Percentiles rank a stretch among this genome's conserved stretches.
These are phyloP conservation scores for Hyposoter didymator DNA, from an alignment of 2,888 invertebrate genomes.

Conservation along the genomic window DNA sequence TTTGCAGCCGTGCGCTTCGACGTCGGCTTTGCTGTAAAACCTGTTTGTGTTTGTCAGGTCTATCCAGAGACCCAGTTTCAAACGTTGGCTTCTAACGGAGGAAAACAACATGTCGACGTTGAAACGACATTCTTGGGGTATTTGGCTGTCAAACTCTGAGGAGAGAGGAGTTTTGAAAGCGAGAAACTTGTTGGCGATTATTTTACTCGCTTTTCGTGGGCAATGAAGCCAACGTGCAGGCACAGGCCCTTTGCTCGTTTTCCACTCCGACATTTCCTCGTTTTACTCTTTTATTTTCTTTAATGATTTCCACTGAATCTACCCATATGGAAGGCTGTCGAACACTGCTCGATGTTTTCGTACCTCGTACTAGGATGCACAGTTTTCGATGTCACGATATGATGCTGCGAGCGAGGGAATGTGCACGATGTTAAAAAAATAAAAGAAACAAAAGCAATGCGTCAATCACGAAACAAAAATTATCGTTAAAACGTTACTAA, in stretches of 20 bases:
- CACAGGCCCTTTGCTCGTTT: conserved; percentile 85
- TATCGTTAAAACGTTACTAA: conserved; percentile 31
- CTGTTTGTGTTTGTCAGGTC: conserved; percentile 98
- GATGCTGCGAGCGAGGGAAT: background rate
- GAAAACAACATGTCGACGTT: conserved; percentile 94
- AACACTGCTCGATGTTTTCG: background rate
- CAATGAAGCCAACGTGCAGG: conserved; percentile 95
- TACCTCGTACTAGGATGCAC: conserved; percentile 1
- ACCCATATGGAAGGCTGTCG: conserved; percentile 54
- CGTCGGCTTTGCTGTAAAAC: conserved; percentile 94
- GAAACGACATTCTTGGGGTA: conserved; percentile 93
- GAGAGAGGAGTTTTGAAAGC: conserved; percentile 98
- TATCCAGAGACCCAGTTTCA: conserved; percentile 97
- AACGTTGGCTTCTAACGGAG: conserved; percentile 91
- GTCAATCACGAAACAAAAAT: background rate
- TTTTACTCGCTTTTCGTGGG: conserved; percentile 90
- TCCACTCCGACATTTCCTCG: conserved; percentile 74
- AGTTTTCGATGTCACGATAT: background rate
- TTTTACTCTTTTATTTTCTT: conserved; percentile 6
- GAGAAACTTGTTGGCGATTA: conserved; percentile 93
- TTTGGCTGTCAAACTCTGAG: conserved; percentile 91
- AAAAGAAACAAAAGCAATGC: conserved; percentile 1
- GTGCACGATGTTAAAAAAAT: background rate
- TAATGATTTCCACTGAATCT: conserved; percentile 13
- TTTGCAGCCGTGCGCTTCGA: conserved; percentile 91